These are phyloP conservation scores for Drosophila siamana DNA, from an alignment of 2,888 invertebrate genomes.

Conservation along the genomic window DNA sequence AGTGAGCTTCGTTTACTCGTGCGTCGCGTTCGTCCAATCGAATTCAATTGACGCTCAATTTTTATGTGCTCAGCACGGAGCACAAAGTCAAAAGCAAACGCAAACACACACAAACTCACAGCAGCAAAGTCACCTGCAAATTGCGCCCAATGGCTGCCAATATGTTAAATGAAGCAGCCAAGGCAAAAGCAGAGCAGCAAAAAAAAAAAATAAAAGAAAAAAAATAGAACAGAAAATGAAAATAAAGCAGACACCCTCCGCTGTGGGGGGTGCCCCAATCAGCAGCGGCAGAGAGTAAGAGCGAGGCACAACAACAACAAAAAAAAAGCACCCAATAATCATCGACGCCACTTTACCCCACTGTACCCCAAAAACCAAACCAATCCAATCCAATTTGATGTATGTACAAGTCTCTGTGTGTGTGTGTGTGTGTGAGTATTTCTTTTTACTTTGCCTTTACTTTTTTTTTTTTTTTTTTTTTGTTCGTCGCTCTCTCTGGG, in stretches of 20 bases:
- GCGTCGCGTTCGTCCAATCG: slow-evolving; percentile 82
- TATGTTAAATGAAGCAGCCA: slow-evolving; percentile 59
- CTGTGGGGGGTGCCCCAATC: slow-evolving; percentile 10
- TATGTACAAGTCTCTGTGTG: slow-evolving; percentile 38
- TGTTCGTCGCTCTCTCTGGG: slow-evolving; percentile 33
- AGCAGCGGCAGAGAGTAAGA: slow-evolving; percentile 4
- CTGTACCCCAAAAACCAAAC: slow-evolving; percentile 68
- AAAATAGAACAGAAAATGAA: too few relatives aligned
- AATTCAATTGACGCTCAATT: slow-evolving; percentile 85
- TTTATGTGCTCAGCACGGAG: slow-evolving; percentile 65
- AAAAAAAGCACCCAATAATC: slow-evolving; percentile 60
- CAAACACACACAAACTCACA: slow-evolving; percentile 30
- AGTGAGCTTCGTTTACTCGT: slow-evolving; percentile 47
- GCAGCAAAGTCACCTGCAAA: slow-evolving; percentile 40
- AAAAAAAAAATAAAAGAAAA: too few relatives aligned
- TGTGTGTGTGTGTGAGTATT: slow-evolving; percentile 34
- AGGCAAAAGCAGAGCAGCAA: slow-evolving; percentile 18
- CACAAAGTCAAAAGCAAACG: slow-evolving; percentile 38
- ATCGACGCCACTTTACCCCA: slow-evolving; percentile 61
- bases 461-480: slow-evolving; percentile 19
- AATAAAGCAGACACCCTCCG: neutral
- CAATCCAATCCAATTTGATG: slow-evolving; percentile 80
- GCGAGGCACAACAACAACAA: slow-evolving; percentile 1
- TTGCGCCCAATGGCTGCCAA: slow-evolving; percentile 62
- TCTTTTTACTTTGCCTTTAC: slow-evolving; percentile 28